Percentiles rank a stretch among this genome's conserved stretches.
Evolutionary conservation across 2,888 invertebrate species (phyloP).

Genomic region (Pollenia angustigena): DNA sequence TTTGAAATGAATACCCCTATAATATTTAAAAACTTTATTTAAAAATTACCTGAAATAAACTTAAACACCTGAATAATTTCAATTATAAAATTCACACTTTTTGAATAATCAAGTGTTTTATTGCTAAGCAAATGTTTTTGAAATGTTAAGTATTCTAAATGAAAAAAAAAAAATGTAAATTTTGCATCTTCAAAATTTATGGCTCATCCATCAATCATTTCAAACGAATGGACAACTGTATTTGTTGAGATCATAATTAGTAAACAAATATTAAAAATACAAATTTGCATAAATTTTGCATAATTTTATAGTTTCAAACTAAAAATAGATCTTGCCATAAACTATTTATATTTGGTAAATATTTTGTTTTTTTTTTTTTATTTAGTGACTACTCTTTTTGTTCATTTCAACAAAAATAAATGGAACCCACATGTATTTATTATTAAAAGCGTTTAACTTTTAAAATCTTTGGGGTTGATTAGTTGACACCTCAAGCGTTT

Average conservation of each 20-base stretch:
- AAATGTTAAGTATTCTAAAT: neutral
- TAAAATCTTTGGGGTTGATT: conserved; percentile 40
- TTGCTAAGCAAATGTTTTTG: neutral
- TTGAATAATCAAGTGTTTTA: no score
- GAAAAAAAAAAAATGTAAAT: neutral
- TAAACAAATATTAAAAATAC: neutral
- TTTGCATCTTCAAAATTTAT: neutral
- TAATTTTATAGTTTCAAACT: no score
- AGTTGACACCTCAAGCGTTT: conserved; percentile 24
- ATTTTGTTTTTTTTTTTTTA: neutral
- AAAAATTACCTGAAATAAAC: no score
- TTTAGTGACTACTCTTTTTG: neutral
- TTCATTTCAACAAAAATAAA: neutral
- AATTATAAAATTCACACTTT: no score
- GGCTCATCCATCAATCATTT: neutral
- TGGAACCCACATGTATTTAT: neutral
- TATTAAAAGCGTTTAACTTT: conserved; percentile 13
- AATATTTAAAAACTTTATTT: no score
- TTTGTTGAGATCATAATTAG: neutral
- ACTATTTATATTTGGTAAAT: neutral
- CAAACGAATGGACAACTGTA: neutral
- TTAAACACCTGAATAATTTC: no score
- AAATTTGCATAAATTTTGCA: conserved; percentile 14
- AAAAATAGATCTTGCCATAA: neutral
- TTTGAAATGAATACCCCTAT: no score